Base-by-base conservation (phyloP, 2,797 vertebrate species). In the Leuciscus waleckii region DNA sequence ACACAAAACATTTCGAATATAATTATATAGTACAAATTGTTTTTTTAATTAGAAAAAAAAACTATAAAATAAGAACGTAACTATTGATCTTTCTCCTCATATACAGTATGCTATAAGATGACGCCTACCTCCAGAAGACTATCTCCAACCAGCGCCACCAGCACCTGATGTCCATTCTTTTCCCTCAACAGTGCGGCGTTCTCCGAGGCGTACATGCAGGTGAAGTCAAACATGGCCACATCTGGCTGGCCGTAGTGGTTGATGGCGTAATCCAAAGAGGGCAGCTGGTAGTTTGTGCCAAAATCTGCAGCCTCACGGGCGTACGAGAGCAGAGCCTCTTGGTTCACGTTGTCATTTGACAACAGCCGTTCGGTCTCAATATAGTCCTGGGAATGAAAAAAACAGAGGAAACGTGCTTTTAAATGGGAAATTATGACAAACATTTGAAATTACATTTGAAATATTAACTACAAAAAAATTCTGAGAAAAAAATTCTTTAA, bases 211-310 rank as follows among this genome's bases (percentile, higher is more conserved):
- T 99, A 98, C 98, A 99, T 99, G 91, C 94, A 96, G 89, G 98
- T 99, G 89, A 99, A 99, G 93, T 99, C 98, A 29, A 99, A 99
- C 98, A 99, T 99, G 85, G 98, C 97, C 14, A 99, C 98, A 1
- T 99, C 98, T 0, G 97, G 96, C 88, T 98, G 97, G 17, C 96
- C 96, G 0, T 97, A 97, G 92, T 98, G 97, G 93, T 98, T 99
- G 90, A 97, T 96, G 88, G 98, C 98, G 41, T 97, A 99, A 95
- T 99, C 98, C 90, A 99, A 94, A 1, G 98, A 97, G 0, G 98
- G 98, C 88, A 99, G 94, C 93, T 99, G 97, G 94, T 99, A 99
- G 91, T 98, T 97, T 13, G 98, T 99, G 87, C 97, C 98, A 26
- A 99, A 99, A 92, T 99, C 98, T 0, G 98, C 98, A 0, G 98